Conservation (phyloP, 2,113 vertebrate species). For the rat (Rattus norvegicus) region DNA sequence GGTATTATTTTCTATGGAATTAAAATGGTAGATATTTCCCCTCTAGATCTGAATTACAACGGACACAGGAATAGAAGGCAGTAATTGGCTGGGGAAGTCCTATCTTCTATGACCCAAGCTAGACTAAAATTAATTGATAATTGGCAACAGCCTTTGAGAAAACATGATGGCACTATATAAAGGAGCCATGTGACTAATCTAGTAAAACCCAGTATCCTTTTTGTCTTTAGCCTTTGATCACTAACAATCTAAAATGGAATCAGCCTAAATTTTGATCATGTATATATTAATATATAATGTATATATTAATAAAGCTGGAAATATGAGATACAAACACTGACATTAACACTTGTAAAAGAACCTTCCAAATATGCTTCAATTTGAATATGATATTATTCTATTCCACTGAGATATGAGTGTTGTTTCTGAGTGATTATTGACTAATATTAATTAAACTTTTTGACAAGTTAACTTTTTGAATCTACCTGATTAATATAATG, state of each 20-base stretch:
- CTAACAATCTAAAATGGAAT: not conserved
- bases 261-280: not conserved
- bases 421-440: not conserved
- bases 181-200: not conserved
- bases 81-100: not conserved
- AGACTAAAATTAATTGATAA: not conserved
- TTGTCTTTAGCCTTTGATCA: not conserved
- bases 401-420: not conserved
- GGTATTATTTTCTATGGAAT: not conserved
- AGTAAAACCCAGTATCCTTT: not conserved
- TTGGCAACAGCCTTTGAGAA: not conserved
- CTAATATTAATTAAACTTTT: not conserved
- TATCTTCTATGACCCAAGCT: not conserved
- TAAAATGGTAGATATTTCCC: not conserved
- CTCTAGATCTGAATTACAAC: not conserved
- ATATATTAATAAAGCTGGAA: not conserved
- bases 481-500: not conserved
- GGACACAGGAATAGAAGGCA: not conserved
- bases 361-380: not conserved
- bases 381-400: constrained; percentile 2
- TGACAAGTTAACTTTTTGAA: not conserved
- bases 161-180: not conserved
- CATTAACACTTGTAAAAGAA: not conserved
- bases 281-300: not conserved
- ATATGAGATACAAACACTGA: not conserved